Conservation (phyloP, 2,888 invertebrate genomes). For the Brenthis ino region DNA sequence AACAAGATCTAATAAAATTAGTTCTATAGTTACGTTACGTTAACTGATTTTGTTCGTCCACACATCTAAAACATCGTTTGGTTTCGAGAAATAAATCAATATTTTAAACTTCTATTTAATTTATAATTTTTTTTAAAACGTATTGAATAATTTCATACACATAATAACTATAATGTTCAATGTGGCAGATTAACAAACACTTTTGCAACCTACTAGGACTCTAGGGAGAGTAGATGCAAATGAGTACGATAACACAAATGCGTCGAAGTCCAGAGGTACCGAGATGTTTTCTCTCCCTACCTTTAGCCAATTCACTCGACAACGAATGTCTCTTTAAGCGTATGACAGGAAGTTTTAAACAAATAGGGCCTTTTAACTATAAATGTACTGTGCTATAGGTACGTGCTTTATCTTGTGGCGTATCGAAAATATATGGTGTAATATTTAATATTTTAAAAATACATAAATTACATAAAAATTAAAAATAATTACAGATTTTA, state of each 20-base stretch:
- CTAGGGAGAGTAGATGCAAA: slow-evolving; percentile 45
- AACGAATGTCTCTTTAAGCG: slow-evolving; percentile 46
- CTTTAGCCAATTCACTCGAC: slow-evolving; percentile 48
- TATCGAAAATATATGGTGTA: too few species aligned
- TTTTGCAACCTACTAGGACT: slow-evolving; percentile 14
- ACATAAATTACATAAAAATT: too few species aligned
- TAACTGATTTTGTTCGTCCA: too few species aligned
- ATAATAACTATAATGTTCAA: neutral
- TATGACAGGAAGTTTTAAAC: slow-evolving; percentile 52
- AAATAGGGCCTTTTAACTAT: slow-evolving; percentile 38
- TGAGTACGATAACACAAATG: slow-evolving; percentile 61
- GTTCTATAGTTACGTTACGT: too few species aligned
- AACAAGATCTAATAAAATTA: too few species aligned
- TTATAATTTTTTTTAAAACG: too few species aligned
- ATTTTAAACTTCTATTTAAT: too few species aligned
- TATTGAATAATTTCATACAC: neutral
- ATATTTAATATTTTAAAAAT: too few species aligned
- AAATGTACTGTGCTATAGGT: neutral
- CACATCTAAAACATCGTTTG: too few species aligned
- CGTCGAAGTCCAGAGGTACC: slow-evolving; percentile 46
- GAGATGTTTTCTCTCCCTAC: slow-evolving; percentile 48
- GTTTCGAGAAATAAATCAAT: too few species aligned
- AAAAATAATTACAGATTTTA: too few species aligned
- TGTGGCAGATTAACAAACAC: slow-evolving; percentile 17
- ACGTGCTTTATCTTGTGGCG: neutral